Conservation (phyloP, 1,140 invertebrate genomes). For the Drosophila navojoa region DNA sequence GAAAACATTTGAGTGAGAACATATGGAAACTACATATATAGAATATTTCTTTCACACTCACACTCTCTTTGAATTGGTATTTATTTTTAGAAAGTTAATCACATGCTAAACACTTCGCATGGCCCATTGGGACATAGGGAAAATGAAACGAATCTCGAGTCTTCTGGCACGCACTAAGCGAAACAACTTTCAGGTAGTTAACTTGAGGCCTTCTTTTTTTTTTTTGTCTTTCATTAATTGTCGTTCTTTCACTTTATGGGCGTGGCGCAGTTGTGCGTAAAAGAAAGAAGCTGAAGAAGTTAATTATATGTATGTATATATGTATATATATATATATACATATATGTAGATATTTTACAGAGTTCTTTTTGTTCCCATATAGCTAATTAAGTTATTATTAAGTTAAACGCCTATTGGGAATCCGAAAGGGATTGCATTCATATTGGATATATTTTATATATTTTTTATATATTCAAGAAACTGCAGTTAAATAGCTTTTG, state of each 20-base stretch:
- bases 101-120: conserved; percentile 40
- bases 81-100: conserved; percentile 51
- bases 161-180: conserved; percentile 1
- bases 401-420: not conserved
- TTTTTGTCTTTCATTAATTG: not conserved
- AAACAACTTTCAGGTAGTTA: conserved; percentile 14
- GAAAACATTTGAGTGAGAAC: not conserved
- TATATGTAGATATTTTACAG: too few species aligned
- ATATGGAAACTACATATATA: not conserved
- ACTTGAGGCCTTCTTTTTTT: not conserved
- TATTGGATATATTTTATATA: too few species aligned
- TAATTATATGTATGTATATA: too few species aligned
- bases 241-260: not conserved
- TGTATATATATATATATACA: too few species aligned
- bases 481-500: too few species aligned
- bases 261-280: too few species aligned
- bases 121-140: conserved; percentile 31
- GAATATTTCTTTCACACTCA: not conserved
- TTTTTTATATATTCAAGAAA: too few species aligned
- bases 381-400: not conserved
- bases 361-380: not conserved
- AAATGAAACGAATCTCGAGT: too few species aligned
- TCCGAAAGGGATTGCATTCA: too few species aligned
- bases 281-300: too few species aligned
- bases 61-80: not conserved